Evolutionary conservation across 2,888 invertebrate genomes (phyloP), one percentile per base, ranked within the genome.

Genomic region (Drosophila diplacantha): DNA sequence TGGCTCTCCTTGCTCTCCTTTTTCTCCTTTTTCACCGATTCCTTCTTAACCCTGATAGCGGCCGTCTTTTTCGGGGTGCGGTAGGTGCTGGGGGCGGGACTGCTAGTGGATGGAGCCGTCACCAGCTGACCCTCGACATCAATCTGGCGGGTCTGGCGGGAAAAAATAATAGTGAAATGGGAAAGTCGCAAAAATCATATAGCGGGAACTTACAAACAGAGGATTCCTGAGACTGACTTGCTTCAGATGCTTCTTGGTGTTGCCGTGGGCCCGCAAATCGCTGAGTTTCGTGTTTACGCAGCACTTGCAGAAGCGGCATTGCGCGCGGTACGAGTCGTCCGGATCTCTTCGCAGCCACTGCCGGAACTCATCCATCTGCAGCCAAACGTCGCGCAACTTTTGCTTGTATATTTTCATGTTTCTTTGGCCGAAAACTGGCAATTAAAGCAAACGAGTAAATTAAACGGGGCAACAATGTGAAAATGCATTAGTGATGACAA

Each of bases 321-420:
- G 77, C 11, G 77, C 77, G 20, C 83, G 65, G 20, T 77, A 77
- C 6, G 83, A 76, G 31, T 77, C 77, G 32, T 83, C 83, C 1
- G 83, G 77, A 29, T 77, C 83, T 6, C 77, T 63, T 0, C 77
- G 67, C 20, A 77, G 47, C 77, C 77, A 77, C 1, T 58, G 58
- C 43, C 67, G 43, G 22, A 77, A 77, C 57, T 77, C 77, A 0
- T 83, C 81, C 77, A 77, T 77, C 32, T 76, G 81, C 7, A 77
- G 60, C 77, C 77, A 77, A 0, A 80, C 83, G 16, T 77, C 77
- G 9, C 77, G 77, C 9, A 77, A 37, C 43, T 82, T 82, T 32
- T 77, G 77, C 61, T 77, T 77, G 44, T 77, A 77, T 38, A 55
- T 69, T 46, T 82, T 77, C 83, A 77, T 74, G 9, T 18, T 22